Evolutionary conservation across 2,797 vertebrate genomes (phyloP).

Genomic region (Microctenopoma stevenorrisi): DNA sequence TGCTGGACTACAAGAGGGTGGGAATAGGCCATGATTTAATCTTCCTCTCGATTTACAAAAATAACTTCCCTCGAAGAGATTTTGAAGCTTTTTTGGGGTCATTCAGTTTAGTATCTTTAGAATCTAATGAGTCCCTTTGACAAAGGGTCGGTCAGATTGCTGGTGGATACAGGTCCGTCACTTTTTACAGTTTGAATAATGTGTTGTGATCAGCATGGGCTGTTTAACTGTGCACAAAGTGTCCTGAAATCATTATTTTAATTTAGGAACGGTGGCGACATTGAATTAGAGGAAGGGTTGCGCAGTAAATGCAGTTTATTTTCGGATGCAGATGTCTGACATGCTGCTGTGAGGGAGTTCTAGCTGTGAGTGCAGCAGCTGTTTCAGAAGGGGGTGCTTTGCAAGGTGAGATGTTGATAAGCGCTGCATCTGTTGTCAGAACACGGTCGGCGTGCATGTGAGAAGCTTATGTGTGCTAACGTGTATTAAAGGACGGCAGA

Average conservation of each 20-base stretch:
- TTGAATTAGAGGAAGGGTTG: constrained; percentile 17
- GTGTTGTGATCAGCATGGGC: constrained; percentile 25
- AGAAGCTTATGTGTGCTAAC: constrained; percentile 39
- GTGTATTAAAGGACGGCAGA: constrained; percentile 53
- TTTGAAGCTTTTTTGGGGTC: constrained; percentile 62
- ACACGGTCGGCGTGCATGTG: constrained; percentile 35
- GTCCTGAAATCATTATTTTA: constrained; percentile 9
- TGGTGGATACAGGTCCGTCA: constrained; percentile 26
- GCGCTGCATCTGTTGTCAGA: constrained; percentile 61
- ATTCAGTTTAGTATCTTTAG: constrained; percentile 56
- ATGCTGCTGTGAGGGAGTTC: constrained; percentile 28
- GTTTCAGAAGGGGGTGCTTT: constrained; percentile 51
- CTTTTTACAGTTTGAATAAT: constrained; percentile 27
- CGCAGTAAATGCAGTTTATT: constrained; percentile 35
- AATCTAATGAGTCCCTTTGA: constrained; percentile 53
- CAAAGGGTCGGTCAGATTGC: constrained; percentile 39
- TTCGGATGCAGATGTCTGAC: constrained; percentile 14
- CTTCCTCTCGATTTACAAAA: constrained; percentile 65
- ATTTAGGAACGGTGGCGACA: constrained; percentile 22
- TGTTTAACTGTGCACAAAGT: constrained; percentile 26
- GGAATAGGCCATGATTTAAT: constrained; percentile 69
- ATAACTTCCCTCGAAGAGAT: constrained; percentile 61
- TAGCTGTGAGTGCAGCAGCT: constrained; percentile 55
- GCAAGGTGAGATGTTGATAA: constrained; percentile 60
- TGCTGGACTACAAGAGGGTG: constrained; percentile 58